A percentile compares a stretch with the other conserved stretches of the same genome.
Conservation (phyloP, 2,797 vertebrate genomes). For the Lithobates sylvaticus region DNA sequence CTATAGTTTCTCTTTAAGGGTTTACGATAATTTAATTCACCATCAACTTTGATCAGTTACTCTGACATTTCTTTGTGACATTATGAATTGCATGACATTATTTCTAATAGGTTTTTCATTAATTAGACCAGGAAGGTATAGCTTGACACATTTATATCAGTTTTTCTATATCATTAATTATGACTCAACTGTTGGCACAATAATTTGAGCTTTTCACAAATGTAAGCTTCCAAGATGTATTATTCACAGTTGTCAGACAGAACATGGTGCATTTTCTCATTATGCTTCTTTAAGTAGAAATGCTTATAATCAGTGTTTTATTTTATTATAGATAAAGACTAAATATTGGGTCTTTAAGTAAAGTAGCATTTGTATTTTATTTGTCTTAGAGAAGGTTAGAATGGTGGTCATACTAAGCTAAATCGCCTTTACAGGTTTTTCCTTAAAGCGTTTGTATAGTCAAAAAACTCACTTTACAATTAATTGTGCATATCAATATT, state of each 20-base stretch:
- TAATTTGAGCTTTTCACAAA: constrained; percentile 20
- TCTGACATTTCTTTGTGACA: constrained; percentile 6
- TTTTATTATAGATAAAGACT: background rate
- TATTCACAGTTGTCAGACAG: constrained; percentile 18
- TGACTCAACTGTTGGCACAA: constrained; percentile 25
- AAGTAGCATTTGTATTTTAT: background rate
- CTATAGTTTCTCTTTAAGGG: too few relatives aligned
- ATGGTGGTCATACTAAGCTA: background rate
- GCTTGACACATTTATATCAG: constrained; percentile 45
- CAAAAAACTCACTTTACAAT: too few relatives aligned
- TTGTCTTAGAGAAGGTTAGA: background rate
- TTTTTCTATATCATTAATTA: constrained; percentile 30
- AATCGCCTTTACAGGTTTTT: background rate
- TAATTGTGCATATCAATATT: too few relatives aligned
- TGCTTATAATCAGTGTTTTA: background rate
- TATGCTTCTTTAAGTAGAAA: background rate
- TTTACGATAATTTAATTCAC: background rate
- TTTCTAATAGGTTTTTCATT: constrained; percentile 39
- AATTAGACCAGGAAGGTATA: background rate
- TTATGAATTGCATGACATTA: constrained; percentile 34
- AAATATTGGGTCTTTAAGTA: background rate
- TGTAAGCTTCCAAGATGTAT: constrained; percentile 16
- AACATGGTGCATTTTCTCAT: background rate
- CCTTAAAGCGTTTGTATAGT: too few relatives aligned
- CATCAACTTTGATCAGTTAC: constrained; percentile 11